These are phyloP conservation scores for Sphaerophoria rueppellii DNA, from an alignment of 2,888 invertebrate genomes.

Conservation along the genomic window DNA sequence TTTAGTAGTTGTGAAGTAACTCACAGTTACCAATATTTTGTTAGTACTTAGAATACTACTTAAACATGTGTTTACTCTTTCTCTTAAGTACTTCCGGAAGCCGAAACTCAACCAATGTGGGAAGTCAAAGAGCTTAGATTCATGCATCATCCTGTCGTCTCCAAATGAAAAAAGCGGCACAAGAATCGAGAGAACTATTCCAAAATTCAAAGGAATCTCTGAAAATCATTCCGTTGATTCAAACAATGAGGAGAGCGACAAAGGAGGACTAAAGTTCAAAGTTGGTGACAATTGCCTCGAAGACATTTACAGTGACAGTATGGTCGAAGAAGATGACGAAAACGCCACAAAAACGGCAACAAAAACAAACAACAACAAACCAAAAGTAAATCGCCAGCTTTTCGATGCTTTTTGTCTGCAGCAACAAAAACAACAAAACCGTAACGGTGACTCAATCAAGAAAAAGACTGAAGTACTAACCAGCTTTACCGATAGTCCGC, in stretches of 20 bases:
- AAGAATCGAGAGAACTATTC: constrained; percentile 66
- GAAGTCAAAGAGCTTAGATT: constrained; percentile 91
- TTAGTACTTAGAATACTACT: too few relatives aligned
- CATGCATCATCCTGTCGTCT: constrained; percentile 88
- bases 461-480: constrained; percentile 82
- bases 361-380: constrained; percentile 19
- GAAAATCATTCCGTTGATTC: constrained; percentile 48
- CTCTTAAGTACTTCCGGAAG: constrained; percentile 77
- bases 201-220: constrained; percentile 74
- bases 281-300: constrained; percentile 56
- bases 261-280: constrained; percentile 49
- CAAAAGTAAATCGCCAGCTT: constrained; percentile 61
- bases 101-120: constrained; percentile 81
- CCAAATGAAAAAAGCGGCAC: constrained; percentile 45
- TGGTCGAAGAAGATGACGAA: constrained; percentile 62
- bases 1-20: too few relatives aligned
- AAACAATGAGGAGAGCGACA: constrained; percentile 49
- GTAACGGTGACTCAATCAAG: constrained; percentile 59
- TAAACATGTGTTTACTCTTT: neutral
- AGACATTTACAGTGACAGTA: constrained; percentile 64
- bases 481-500: constrained; percentile 82
- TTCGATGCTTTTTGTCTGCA: constrained; percentile 70
- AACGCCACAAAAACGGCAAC: constrained; percentile 23
- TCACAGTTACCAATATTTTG: too few relatives aligned
- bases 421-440: constrained; percentile 63